Evolutionary conservation across 2,888 invertebrate species (phyloP).

Genomic region (Onchidella celtica): DNA sequence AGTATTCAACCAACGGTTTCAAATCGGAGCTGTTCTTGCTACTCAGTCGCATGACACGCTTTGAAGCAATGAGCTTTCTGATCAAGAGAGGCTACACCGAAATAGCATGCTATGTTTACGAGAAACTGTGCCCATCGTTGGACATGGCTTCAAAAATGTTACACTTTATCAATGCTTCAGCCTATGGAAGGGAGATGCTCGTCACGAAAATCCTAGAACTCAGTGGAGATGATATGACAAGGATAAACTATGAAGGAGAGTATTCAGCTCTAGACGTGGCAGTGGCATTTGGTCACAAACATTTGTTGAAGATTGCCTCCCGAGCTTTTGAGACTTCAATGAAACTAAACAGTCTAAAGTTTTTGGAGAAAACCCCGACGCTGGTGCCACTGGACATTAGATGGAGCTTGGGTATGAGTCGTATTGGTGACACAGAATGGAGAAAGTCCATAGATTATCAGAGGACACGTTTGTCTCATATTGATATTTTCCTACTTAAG

Average conservation of each 20-base stretch:
- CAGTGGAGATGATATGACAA: conserved; percentile 26
- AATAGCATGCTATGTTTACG: conserved; percentile 39
- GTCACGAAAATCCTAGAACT: conserved; percentile 29
- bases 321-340: background rate
- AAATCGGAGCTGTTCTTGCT: conserved; percentile 46
- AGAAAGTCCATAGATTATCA: conserved; percentile 28
- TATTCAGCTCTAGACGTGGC: conserved; percentile 39
- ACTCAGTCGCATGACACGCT: conserved; percentile 38
- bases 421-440: conserved; percentile 39
- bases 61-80: conserved; percentile 12
- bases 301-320: background rate
- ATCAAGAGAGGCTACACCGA: conserved; percentile 25
- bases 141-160: conserved; percentile 14
- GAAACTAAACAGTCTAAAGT: background rate
- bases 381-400: conserved; percentile 14
- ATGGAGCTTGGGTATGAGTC: conserved; percentile 28
- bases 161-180: conserved; percentile 34
- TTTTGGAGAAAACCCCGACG: background rate
- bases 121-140: conserved; percentile 36
- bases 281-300: conserved; percentile 37
- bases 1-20: conserved; percentile 34
- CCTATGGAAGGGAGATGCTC: conserved; percentile 21
- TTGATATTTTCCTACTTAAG: conserved; percentile 37
- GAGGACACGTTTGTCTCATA: conserved; percentile 10
- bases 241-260: conserved; percentile 18